Conservation (phyloP, 2,797 vertebrate genomes). For the Bradypodion ventrale region DNA sequence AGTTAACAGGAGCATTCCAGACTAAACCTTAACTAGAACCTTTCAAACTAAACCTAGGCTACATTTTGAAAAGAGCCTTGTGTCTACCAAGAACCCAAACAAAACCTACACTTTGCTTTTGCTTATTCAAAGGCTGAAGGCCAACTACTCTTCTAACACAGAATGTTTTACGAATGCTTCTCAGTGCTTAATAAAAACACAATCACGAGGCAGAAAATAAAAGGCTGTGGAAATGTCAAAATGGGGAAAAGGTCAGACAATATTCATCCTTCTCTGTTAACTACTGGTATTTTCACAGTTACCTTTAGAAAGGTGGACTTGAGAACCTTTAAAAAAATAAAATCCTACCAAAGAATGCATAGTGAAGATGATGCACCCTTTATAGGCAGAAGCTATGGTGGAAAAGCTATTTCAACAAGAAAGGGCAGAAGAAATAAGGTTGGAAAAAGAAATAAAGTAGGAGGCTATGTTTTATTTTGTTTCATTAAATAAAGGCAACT, state of each 20-base stretch:
- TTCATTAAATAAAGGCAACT: neutral
- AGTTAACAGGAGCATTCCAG: slow-evolving; percentile 5
- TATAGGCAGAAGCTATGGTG: neutral
- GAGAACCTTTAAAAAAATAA: slow-evolving; percentile 40
- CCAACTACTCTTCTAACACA: neutral
- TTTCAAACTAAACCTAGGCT: neutral
- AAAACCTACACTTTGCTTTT: slow-evolving; percentile 19
- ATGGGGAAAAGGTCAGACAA: slow-evolving; percentile 51
- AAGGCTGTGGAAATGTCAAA: slow-evolving; percentile 60
- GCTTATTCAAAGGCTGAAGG: slow-evolving; percentile 6
- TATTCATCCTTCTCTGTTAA: slow-evolving; percentile 58
- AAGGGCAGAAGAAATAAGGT: neutral
- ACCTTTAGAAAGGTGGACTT: slow-evolving; percentile 41
- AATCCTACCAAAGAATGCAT: slow-evolving; percentile 38
- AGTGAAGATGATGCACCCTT: rapidly evolving
- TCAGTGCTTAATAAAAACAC: slow-evolving; percentile 20
- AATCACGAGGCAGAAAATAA: slow-evolving; percentile 45
- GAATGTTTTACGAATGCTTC: neutral
- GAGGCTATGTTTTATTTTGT: rapidly evolving
- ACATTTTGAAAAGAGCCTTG: slow-evolving; percentile 1
- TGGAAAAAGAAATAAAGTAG: neutral
- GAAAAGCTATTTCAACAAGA: slow-evolving; percentile 8
- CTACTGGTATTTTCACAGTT: slow-evolving; percentile 62
- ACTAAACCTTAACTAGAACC: neutral
- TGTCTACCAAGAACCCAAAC: neutral